Base-by-base conservation (phyloP, 2,888 invertebrate genomes). In the Clusia tigrina region DNA sequence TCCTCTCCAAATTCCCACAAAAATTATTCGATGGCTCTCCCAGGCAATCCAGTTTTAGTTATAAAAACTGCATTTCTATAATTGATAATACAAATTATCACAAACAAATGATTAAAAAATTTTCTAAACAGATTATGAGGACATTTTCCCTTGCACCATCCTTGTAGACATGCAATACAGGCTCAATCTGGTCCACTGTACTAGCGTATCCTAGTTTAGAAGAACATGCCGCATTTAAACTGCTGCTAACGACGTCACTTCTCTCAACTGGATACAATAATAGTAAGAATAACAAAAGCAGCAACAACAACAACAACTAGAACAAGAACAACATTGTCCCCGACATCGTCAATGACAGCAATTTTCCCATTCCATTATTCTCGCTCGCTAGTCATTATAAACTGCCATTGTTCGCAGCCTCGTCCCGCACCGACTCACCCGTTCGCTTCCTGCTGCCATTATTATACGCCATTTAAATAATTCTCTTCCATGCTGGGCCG, bases 381-480 rank as follows among this genome's bases (percentile, higher is more conserved):
- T 75, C 74, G n/a, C n/a, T n/a, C n/a, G n/a, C n/a, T n/a, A n/a
- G 77, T 80, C 80, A 81, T 81, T 81, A 80, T 78, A 76, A 76
- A 70, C 74, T 72, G 72, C 72, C 70, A 69, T 71, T 73, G 68
- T 69, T 62, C 65, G 71, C 68, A 70, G n/a, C n/a, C n/a, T n/a
- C n/a, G n/a, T n/a, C n/a, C n/a, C n/a, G n/a, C n/a, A n/a, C n/a
- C n/a, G n/a, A n/a, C n/a, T n/a, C n/a, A n/a, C n/a, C n/a, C n/a
- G n/a, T n/a, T n/a, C n/a, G n/a, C n/a, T n/a, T 73, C 78, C 73
- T 71, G 74, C 79, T 80, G 78, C 80, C 80, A 81, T 80, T 81
- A 81, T 80, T 81, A 80, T 80, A 74, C 79, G 79, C 81, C 81
- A 80, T 80, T 80, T 80, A 80, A 80, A 80, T 79, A 80, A 78